Evolutionary conservation across 2,797 vertebrate species (phyloP).

Genomic region (Carduelis carduelis): DNA sequence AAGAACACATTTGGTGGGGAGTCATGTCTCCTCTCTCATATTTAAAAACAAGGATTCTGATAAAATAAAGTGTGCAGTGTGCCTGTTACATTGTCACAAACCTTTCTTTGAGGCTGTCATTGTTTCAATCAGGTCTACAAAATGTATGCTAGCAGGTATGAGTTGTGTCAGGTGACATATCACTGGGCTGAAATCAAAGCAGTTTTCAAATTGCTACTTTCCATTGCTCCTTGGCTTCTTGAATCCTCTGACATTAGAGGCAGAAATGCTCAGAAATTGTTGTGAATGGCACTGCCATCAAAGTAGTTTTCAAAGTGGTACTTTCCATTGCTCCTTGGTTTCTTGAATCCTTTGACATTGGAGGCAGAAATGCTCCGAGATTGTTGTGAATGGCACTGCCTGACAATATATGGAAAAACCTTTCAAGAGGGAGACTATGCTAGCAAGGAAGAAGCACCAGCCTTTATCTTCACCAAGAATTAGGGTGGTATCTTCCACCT

Average conservation of each 20-base stretch:
- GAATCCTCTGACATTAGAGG: neutral
- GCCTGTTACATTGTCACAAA: neutral
- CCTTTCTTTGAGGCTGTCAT: neutral
- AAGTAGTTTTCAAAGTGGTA: neutral
- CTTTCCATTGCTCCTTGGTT: conserved; percentile 20
- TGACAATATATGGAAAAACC: neutral
- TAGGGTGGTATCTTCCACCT: neutral
- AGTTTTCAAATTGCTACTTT: conserved; percentile 24
- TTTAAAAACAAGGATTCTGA: neutral
- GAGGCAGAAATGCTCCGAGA: conserved; percentile 23
- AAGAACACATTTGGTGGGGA: neutral
- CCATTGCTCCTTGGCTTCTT: neutral
- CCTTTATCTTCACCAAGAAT: neutral
- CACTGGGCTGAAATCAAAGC: neutral
- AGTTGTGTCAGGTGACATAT: neutral
- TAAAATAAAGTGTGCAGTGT: neutral
- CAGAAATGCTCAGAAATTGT: conserved; percentile 18
- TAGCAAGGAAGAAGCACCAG: neutral
- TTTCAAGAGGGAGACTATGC: neutral
- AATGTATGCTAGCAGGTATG: neutral
- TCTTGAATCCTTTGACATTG: neutral
- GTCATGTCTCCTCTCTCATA: neutral
- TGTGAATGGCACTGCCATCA: neutral
- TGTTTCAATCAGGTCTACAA: neutral
- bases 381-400: neutral